Conservation (phyloP, 2,888 invertebrate species). For the Clivina fossor region DNA sequence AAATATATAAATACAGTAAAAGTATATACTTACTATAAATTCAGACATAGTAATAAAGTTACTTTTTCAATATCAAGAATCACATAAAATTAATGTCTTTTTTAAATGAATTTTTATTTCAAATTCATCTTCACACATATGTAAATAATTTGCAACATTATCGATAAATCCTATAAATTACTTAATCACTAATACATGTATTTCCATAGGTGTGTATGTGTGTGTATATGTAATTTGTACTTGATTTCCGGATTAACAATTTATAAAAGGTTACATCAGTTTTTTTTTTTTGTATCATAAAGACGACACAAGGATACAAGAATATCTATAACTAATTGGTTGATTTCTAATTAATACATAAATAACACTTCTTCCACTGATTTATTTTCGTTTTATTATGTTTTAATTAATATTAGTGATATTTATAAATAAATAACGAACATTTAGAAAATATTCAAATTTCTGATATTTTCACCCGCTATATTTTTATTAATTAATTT, state of each 20-base stretch:
- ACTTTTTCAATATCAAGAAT: too few relatives aligned
- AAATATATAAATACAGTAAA: too few relatives aligned
- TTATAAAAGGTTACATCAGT: slow-evolving; percentile 14
- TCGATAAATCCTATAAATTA: too few relatives aligned
- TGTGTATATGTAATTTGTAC: slow-evolving; percentile 8
- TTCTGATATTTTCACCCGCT: too few relatives aligned
- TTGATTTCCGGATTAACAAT: slow-evolving; percentile 13
- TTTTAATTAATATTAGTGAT: slow-evolving; percentile 24
- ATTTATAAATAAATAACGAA: too few relatives aligned
- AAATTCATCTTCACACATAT: neutral
- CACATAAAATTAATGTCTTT: too few relatives aligned
- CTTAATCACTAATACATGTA: slow-evolving; percentile 12
- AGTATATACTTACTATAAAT: too few relatives aligned
- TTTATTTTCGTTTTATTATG: slow-evolving; percentile 24
- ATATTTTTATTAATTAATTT: slow-evolving; percentile 17
- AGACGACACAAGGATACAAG: slow-evolving; percentile 27
- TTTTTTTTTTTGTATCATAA: slow-evolving; percentile 2
- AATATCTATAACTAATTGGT: slow-evolving; percentile 24
- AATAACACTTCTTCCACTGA: slow-evolving; percentile 9
- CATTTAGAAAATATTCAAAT: too few relatives aligned
- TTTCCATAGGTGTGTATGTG: neutral
- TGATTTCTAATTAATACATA: slow-evolving; percentile 13
- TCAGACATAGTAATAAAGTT: too few relatives aligned
- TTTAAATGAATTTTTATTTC: too few relatives aligned
- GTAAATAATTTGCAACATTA: too few relatives aligned